These are phyloP conservation scores for Odontothrips loti DNA, from an alignment of 2,888 invertebrate species.

Conservation along the genomic window DNA sequence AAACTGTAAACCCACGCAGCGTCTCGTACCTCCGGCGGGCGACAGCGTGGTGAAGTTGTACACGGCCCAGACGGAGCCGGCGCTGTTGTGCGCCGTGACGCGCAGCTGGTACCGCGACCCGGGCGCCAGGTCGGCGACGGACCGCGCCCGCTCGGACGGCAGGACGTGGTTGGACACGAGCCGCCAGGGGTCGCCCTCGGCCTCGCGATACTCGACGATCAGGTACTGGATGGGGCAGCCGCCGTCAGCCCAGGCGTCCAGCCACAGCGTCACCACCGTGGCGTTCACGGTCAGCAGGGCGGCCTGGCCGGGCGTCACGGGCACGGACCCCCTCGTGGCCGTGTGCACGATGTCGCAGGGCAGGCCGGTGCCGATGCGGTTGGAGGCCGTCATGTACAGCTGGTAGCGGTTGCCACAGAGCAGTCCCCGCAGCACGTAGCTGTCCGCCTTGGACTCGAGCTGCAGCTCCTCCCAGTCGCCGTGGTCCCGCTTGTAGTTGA, in stretches of 20 bases:
- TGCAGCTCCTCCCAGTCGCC: conserved; percentile 91
- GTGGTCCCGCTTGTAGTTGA: conserved; percentile 83
- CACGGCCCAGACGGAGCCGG: conserved; percentile 74
- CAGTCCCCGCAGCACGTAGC: conserved; percentile 72
- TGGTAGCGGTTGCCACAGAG: conserved; percentile 87
- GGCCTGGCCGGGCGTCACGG: conserved; percentile 72
- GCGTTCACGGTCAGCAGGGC: conserved; percentile 80
- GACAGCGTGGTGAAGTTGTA: conserved; percentile 83
- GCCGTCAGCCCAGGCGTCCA: conserved; percentile 85
- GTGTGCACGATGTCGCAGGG: conserved; percentile 85
- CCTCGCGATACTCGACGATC: conserved; percentile 71
- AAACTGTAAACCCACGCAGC: no score
- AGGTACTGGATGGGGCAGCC: conserved; percentile 84
- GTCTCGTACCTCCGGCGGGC: conserved; percentile 62
- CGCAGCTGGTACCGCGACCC: conserved; percentile 54
- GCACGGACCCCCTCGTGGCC: conserved; percentile 75
- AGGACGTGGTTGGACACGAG: conserved; percentile 77
- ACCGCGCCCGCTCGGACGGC: conserved; percentile 74
- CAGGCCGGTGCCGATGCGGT: conserved; percentile 82
- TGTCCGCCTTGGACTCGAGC: conserved; percentile 73
- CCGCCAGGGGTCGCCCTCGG: conserved; percentile 63
- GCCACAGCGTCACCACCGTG: conserved; percentile 79
- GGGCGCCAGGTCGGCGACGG: conserved; percentile 70
- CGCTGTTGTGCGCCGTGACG: conserved; percentile 73
- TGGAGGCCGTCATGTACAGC: conserved; percentile 83